Evolutionary conservation across 2,797 vertebrate species (phyloP).

Genomic region (Yasuhikotakia modesta): DNA sequence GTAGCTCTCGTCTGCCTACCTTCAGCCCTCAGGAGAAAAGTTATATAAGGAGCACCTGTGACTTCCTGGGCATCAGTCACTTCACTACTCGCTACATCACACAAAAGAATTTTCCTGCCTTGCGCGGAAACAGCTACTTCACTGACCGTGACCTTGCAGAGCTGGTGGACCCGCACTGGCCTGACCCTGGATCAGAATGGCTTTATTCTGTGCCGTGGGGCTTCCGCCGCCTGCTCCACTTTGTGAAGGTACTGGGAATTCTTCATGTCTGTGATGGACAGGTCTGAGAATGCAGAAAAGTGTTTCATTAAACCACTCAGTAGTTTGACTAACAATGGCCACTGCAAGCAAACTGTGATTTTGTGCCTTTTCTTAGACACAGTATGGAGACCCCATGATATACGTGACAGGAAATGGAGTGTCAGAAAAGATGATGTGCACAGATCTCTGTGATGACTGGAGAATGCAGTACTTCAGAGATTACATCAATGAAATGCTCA

Average conservation of each 20-base stretch:
- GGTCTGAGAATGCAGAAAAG: background rate
- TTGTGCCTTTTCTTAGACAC: slow-evolving; percentile 72
- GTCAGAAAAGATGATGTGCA: slow-evolving; percentile 81
- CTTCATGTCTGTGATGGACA: background rate
- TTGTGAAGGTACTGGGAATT: slow-evolving; percentile 80
- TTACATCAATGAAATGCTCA: slow-evolving; percentile 91
- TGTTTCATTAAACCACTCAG: background rate
- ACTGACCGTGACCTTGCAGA: slow-evolving; percentile 83
- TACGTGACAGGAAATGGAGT: slow-evolving; percentile 91
- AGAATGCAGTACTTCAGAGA: slow-evolving; percentile 87
- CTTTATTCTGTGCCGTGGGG: slow-evolving; percentile 90
- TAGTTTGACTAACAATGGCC: background rate
- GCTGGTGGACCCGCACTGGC: slow-evolving; percentile 87
- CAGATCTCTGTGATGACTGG: slow-evolving; percentile 88
- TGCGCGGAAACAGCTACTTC: slow-evolving; percentile 80
- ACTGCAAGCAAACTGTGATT: background rate
- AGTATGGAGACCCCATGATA: slow-evolving; percentile 86
- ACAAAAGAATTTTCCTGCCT: slow-evolving; percentile 80
- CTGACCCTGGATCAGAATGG: slow-evolving; percentile 84
- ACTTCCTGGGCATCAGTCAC: slow-evolving; percentile 89
- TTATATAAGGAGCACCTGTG: slow-evolving; percentile 85
- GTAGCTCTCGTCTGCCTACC: slow-evolving; percentile 80
- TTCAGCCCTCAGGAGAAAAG: slow-evolving; percentile 88
- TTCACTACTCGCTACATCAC: slow-evolving; percentile 87
- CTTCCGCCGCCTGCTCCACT: slow-evolving; percentile 86